A percentile compares a stretch with the other conserved stretches of the same genome.
Evolutionary conservation across 1,140 invertebrate genomes (phyloP).

Genomic region (Panagrolaimus sp.): DNA sequence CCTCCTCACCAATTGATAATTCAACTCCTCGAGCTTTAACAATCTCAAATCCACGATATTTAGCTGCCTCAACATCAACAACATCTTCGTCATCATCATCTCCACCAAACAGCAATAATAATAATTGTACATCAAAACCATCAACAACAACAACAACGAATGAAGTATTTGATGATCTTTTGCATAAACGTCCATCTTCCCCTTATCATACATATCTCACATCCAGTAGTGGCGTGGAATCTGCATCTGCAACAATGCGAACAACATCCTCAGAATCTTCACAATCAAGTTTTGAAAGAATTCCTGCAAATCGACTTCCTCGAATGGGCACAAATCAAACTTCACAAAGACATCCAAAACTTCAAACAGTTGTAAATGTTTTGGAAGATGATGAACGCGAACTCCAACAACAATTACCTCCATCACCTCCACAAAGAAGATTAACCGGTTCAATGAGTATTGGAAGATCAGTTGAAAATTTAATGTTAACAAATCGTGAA

Average conservation of each 20-base stretch:
- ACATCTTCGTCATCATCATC: not conserved
- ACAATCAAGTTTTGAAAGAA: slow-evolving; percentile 1
- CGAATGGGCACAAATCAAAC: not conserved
- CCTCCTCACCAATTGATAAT: slow-evolving; percentile 5
- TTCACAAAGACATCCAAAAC: not conserved
- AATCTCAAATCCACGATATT: slow-evolving; percentile 4
- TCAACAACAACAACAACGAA: not conserved
- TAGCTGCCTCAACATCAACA: not conserved
- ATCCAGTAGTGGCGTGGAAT: not conserved
- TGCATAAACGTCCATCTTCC: not conserved
- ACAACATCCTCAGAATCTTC: slow-evolving; percentile 14
- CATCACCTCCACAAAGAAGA: not conserved
- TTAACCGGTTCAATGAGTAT: not conserved
- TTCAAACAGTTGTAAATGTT: not conserved
- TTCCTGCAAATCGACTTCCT: not conserved
- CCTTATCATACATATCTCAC: not conserved
- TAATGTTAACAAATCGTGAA: slow-evolving; percentile 7
- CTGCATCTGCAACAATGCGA: slow-evolving; percentile 4
- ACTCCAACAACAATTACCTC: no score
- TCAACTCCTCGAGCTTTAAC: not conserved
- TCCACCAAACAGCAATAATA: not conserved
- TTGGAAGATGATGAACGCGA: slow-evolving; percentile 1
- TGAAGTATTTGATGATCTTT: not conserved
- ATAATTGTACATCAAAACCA: not conserved
- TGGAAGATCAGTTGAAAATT: not conserved